Conservation (phyloP, 2,113 vertebrate species). For the Motacilla alba region DNA sequence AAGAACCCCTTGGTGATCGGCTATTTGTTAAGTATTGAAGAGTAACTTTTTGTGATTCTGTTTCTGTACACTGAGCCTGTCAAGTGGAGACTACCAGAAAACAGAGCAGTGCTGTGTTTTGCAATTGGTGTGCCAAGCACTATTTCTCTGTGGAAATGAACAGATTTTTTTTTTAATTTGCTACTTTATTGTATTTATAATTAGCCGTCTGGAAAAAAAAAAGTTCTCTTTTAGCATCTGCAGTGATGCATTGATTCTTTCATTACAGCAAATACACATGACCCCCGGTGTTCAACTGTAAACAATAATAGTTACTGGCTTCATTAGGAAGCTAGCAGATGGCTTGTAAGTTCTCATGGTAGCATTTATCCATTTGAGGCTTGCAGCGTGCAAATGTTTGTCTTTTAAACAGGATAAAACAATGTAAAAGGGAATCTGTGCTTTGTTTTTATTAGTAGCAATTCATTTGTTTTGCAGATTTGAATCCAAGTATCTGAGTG, state of each 20-base stretch:
- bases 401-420: slow-evolving; percentile 70
- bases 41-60: slow-evolving; percentile 26
- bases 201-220: slow-evolving; percentile 65
- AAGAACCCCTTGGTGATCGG: slow-evolving; percentile 23
- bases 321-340: slow-evolving; percentile 82
- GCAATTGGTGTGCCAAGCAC: slow-evolving; percentile 47
- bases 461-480: slow-evolving; percentile 61
- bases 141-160: slow-evolving; percentile 62
- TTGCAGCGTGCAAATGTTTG: slow-evolving; percentile 73
- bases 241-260: slow-evolving; percentile 71
- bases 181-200: slow-evolving; percentile 75
- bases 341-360: slow-evolving; percentile 77
- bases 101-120: slow-evolving; percentile 21
- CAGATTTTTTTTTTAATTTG: slow-evolving; percentile 62
- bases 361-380: slow-evolving; percentile 73
- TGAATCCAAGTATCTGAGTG: slow-evolving; percentile 28
- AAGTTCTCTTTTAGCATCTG: slow-evolving; percentile 61
- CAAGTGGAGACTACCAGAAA: slow-evolving; percentile 7
- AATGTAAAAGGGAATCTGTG: slow-evolving; percentile 66
- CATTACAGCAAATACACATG: slow-evolving; percentile 72
- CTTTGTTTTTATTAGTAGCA: slow-evolving; percentile 65
- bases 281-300: slow-evolving; percentile 75
- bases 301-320: slow-evolving; percentile 77
- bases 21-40: background rate
- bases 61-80: slow-evolving; percentile 24